Base-by-base conservation (phyloP, 2,113 vertebrate species). In the Alligator mississippiensis region DNA sequence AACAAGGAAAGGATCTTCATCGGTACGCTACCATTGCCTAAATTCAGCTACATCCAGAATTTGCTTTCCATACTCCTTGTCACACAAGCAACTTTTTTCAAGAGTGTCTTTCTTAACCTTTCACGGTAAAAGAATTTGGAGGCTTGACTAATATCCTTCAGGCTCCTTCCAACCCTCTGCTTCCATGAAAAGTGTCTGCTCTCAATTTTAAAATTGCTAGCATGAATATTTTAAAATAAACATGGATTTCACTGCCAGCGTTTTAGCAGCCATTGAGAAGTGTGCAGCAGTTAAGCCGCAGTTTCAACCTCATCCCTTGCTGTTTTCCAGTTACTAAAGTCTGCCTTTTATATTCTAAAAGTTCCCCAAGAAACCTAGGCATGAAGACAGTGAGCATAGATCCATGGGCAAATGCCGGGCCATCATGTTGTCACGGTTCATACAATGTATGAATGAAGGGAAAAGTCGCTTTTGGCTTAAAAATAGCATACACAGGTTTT, bases 201-300 rank as follows among this genome's bases (percentile, higher is more conserved):
- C 10, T 13, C 7, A 6, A 0, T 81, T 92, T 85, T 60, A 63
- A 81, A 84, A 72, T 47, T 61, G 63, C 19, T 90, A 25, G 14
- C 7, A n/a, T 47, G 47, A 47, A 47, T 47, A 47, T 47, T 47
- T 47, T 47, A 47, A 47, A 47, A 47, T 47, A 47, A 47, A 47
- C 47, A 47, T 47, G 47, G 47, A 34, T 55, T 81, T 19, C 21
- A 2, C 25, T n/a, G 22, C 25, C 16, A 21, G 14, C 47, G 62
- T 81, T 93, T 94, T 77, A 9, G 92, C 88, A 83, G 34, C 68
- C 87, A 4, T 34, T 66, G 55, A 61, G n/a, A 89, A 55, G 19
- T 11, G 24, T 62, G 60, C 13, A 2, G 1, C 70, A 77, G 11
- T 55, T 58, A 68, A n/a, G 2, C 63, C 22, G 4, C 21, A 79